Evolutionary conservation across 1,140 invertebrate species (phyloP), one percentile per base, ranked within the genome.

Genomic region (Philopotamus ludificatus): DNA sequence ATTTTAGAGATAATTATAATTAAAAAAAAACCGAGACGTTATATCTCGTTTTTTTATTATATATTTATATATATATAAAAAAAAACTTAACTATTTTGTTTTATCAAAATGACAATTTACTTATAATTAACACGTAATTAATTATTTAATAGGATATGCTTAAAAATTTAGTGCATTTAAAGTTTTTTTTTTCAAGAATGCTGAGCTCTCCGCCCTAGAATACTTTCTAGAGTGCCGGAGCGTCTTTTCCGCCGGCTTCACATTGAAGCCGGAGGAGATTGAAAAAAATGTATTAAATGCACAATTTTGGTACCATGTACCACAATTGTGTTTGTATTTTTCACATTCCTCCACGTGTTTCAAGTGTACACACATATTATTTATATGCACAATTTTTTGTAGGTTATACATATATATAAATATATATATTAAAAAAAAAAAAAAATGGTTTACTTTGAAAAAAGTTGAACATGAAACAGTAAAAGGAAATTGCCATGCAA

Each of bases 281-380:
- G 21, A 55, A 41, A 59, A 54, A 58, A 25, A 41, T 70, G 66
- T 70, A 70, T 70, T 68, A 68, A 65, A 70, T 70, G 66, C 69
- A 65, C 66, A 63, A 63, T 65, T 70, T 70, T 70, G 63, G 69
- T 70, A 70, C 69, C 63, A 63, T 70, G 69, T 70, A 70, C 69
- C 66, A 65, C 65, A 54, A 61, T 70, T 65, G 62, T 57, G 65
- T 67, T 69, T 70, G 68, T 70, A 70, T 70, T 66, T 62, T 64
- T 54, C 68, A 70, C 68, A 70, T 63, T 70, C 64, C 68, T 62
- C 57, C 41, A 60, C 44, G 66, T 57, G 63, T 51, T 55, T 44
- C n/a, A 57, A 51, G 59, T 51, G 51, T 65, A 58, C 62, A 62
- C 54, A 58, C 54, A 23, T 62, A 54, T 63, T 69, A 69, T 69